Evolutionary conservation across 1,140 invertebrate species (phyloP).

Genomic region (Bombus confusus): DNA sequence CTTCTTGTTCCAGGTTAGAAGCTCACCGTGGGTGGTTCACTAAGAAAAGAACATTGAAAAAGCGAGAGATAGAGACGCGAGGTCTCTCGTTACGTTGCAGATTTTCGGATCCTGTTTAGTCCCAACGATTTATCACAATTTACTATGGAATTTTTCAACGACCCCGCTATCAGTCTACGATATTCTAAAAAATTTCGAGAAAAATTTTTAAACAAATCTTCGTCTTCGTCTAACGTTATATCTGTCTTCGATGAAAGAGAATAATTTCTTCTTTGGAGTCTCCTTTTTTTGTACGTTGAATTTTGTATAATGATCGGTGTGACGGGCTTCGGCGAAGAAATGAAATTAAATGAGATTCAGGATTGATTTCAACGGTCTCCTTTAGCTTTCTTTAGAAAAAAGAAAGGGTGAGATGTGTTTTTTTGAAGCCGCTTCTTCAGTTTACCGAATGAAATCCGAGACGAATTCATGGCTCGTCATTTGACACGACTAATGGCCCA

Average conservation of each 20-base stretch:
- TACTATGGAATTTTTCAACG: background rate
- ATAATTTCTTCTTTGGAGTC: background rate
- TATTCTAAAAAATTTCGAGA: background rate
- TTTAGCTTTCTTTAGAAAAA: background rate
- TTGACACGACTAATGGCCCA: slow-evolving; percentile 65
- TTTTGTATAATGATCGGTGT: background rate
- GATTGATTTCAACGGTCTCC: background rate
- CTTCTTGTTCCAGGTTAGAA: slow-evolving; percentile 8
- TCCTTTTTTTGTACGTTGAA: too few relatives aligned
- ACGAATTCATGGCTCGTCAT: slow-evolving; percentile 51
- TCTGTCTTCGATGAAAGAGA: background rate
- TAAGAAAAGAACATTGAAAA: slow-evolving; percentile 22
- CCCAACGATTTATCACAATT: slow-evolving; percentile 4
- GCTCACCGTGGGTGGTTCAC: slow-evolving; percentile 46
- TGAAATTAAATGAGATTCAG: background rate
- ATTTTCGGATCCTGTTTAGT: background rate
- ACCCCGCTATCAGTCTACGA: background rate
- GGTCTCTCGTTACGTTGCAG: slow-evolving; percentile 16
- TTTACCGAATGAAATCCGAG: slow-evolving; percentile 44
- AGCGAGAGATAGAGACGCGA: background rate
- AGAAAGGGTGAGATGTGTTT: background rate
- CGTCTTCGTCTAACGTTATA: background rate
- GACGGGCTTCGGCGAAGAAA: background rate
- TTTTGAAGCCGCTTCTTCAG: background rate
- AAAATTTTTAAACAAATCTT: background rate